Base-by-base conservation (phyloP, 2,113 vertebrate genomes). In the Danio rerio region DNA sequence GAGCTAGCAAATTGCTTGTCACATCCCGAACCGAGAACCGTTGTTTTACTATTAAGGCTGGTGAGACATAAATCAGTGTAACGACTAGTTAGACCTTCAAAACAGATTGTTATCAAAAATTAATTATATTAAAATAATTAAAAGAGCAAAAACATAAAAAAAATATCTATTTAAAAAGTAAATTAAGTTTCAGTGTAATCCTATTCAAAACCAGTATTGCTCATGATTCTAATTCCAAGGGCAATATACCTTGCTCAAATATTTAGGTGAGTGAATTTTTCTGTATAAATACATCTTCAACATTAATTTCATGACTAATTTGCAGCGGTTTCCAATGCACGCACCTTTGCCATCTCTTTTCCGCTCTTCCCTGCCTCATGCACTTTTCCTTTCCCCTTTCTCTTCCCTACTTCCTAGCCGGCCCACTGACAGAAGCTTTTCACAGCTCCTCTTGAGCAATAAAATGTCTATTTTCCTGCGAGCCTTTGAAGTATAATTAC, bases 401-500 rank as follows among this genome's bases (percentile, higher is more conserved):
- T 69, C 77, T 80, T 20, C 18, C 0, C 3, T 31, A 52, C 62
- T 69, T 79, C 45, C 73, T n/a, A 43, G 53, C n/a, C 69, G 40
- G 16, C 53, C 45, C 52, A 65, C 61, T 87, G 88, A 88, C 88
- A 85, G 88, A 68, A 74, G 80, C 86, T 81, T 56, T 90, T 92
- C 87, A 74, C 88, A 88, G 87, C 90, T 90, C 87, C 89, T 92
- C 91, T 92, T 73, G 75, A 85, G 91, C 88, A 91, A 89, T 93
- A 92, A 93, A 93, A 86, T 86, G 81, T 82, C 63, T 87, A 66
- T 88, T 88, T 85, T 74, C 82, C 86, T 86, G 47, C 78, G 68
- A 71, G 71, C 68, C 91, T 94, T 93, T 94, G 93, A 94, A 92
- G 93, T 92, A 50, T 91, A 92, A 92, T 92, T 92, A 91, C 90